Conservation (phyloP, 1,140 invertebrate genomes). For the Brachionus koreanus region DNA sequence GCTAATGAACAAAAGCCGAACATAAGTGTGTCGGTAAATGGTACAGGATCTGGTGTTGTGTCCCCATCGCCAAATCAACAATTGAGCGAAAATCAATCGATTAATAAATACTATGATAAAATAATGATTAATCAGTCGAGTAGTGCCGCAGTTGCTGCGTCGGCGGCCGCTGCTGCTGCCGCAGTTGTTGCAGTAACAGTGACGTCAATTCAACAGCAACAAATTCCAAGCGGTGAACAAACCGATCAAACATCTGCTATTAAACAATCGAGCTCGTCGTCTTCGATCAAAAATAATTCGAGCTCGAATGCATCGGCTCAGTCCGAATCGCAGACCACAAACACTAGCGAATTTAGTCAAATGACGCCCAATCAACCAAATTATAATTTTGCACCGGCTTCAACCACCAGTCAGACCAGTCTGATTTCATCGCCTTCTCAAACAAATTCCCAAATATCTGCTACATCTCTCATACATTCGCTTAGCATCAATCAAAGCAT, state of each 20-base stretch:
- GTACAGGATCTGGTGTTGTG: not conserved
- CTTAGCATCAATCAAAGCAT: not conserved
- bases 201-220: not conserved
- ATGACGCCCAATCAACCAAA: not conserved
- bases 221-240: not conserved
- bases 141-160: not conserved
- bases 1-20: not conserved
- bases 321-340: not conserved
- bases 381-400: not conserved
- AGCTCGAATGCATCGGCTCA: not conserved
- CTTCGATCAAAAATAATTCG: slow-evolving; percentile 13
- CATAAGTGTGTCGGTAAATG: not conserved
- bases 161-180: slow-evolving; percentile 2
- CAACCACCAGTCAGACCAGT: not conserved
- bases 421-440: slow-evolving; percentile 11
- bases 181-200: slow-evolving; percentile 14
- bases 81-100: not conserved
- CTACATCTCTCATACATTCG: not conserved
- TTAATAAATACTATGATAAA: slow-evolving; percentile 25
- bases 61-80: not conserved
- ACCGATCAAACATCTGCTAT: not conserved
- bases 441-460: not conserved
- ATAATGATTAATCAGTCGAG: not conserved
- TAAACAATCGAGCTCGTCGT: not conserved
- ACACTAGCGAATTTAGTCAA: not conserved